Conservation (phyloP, 2,888 invertebrate genomes). For the Pachycephus smyrnensis region DNA sequence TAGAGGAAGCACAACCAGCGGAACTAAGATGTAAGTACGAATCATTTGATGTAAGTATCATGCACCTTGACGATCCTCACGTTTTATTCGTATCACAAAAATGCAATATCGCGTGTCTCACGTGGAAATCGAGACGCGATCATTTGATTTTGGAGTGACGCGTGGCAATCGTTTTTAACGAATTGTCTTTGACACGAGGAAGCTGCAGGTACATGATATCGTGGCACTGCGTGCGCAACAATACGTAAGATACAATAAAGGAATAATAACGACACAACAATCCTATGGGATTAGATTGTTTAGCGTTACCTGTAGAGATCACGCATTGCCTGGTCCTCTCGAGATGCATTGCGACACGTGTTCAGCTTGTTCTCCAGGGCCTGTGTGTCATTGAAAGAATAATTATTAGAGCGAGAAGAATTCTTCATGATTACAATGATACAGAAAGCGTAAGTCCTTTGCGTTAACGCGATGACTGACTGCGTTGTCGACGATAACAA, state of each 20-base stretch:
- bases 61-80: slow-evolving; percentile 20
- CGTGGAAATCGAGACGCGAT: neutral
- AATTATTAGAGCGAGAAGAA: neutral
- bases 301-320: slow-evolving; percentile 66
- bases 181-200: neutral
- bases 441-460: neutral
- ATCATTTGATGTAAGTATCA: slow-evolving; percentile 25
- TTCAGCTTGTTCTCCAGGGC: slow-evolving; percentile 65
- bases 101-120: slow-evolving; percentile 16
- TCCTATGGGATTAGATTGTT: slow-evolving; percentile 37
- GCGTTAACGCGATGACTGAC: neutral
- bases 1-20: slow-evolving; percentile 36
- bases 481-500: neutral
- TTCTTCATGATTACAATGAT: neutral
- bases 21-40: slow-evolving; percentile 32
- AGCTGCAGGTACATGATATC: slow-evolving; percentile 34
- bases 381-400: slow-evolving; percentile 39
- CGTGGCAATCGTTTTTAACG: neutral
- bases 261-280: slow-evolving; percentile 32
- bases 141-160: neutral
- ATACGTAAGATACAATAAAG: slow-evolving; percentile 29
- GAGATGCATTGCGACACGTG: slow-evolving; percentile 61
- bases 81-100: neutral
- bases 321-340: slow-evolving; percentile 63
- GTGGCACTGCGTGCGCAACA: slow-evolving; percentile 16